phyloP scores from a whole-genome alignment of 2,888 invertebrate species.

The Linyphia triangularis region DNA sequence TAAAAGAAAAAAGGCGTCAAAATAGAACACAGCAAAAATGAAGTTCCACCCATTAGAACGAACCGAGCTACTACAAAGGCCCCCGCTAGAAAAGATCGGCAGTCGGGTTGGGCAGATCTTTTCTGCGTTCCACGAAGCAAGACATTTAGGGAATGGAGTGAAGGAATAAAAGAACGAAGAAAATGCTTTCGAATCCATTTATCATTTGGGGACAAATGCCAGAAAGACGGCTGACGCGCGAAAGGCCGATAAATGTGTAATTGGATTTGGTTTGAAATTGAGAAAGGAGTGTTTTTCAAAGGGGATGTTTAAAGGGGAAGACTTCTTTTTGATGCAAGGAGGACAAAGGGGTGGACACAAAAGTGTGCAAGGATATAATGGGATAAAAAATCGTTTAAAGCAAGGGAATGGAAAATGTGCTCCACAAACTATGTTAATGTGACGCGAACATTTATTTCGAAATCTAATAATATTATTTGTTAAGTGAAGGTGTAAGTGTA shows the following conservation, averaged over 20 bases:
- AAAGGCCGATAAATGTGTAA: constrained; percentile 63
- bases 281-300: constrained; percentile 24
- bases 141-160: background rate
- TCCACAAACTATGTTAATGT: background rate
- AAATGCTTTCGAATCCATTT: constrained; percentile 53
- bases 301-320: background rate
- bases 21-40: constrained; percentile 11
- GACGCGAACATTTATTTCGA: background rate
- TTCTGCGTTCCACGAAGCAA: background rate
- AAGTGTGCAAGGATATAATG: background rate
- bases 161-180: background rate
- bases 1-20: constrained; percentile 1
- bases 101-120: background rate
- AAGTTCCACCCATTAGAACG: constrained; percentile 29
- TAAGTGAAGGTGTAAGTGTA: background rate
- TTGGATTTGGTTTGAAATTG: constrained; percentile 65
- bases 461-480: background rate
- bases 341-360: background rate
- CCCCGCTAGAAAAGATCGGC: constrained; percentile 18
- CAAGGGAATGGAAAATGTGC: background rate
- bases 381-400: background rate
- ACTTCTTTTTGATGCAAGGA: constrained; percentile 6
- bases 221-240: constrained; percentile 32
- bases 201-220: constrained; percentile 58
- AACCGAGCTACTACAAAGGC: constrained; percentile 30